Base-by-base conservation (phyloP, 2,113 vertebrate genomes). In the Nerophis lumbriciformis region DNA sequence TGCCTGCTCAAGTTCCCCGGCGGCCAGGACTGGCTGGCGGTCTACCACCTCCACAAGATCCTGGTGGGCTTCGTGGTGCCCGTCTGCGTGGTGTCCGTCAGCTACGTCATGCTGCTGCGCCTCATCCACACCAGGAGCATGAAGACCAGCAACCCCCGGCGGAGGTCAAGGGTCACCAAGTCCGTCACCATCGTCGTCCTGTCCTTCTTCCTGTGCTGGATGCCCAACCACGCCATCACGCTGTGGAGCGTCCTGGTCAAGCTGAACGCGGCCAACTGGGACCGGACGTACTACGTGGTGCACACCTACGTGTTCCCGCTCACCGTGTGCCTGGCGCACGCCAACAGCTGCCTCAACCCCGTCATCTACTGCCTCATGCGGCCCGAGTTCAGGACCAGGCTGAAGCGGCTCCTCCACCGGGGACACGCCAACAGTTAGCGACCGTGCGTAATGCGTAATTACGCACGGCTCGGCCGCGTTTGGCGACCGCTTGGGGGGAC, bases 181-280 rank as follows among this genome's bases (percentile, higher is more conserved):
- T 81, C 88, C 4, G 61, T 89, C 74, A 88, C 79, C 61, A 75
- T 86, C 7, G 77, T 87, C 6, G 83, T 88, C 37, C 61, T 84
- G 61, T 77, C 79, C 6, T 82, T 87, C 76, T 90, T 91, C 56
- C 48, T 90, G 14, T 92, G 91, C 68, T 85, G 89, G 88, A 82
- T 84, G 74, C 88, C 87, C 3, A 88, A 88, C 53, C 80, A 85
- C 2, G 88, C 88, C 68, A 84, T 92, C 69, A 92, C 91, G 11
- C 38, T 92, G 35, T 92, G 91, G 91, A 88, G 91, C 1, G 89
- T 91, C 5, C 67, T 91, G 73, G 91, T 92, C 53, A 91, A 92
- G 65, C 80, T 92, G 16, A 91, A 90, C 66, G 87, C 39, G 0
- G 88, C 77, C 4, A 65, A 87, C 70, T 91, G 88, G 88, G 84